phyloP scores from a whole-genome alignment of 2,888 invertebrate species.

The Coenonympha arcania region DNA sequence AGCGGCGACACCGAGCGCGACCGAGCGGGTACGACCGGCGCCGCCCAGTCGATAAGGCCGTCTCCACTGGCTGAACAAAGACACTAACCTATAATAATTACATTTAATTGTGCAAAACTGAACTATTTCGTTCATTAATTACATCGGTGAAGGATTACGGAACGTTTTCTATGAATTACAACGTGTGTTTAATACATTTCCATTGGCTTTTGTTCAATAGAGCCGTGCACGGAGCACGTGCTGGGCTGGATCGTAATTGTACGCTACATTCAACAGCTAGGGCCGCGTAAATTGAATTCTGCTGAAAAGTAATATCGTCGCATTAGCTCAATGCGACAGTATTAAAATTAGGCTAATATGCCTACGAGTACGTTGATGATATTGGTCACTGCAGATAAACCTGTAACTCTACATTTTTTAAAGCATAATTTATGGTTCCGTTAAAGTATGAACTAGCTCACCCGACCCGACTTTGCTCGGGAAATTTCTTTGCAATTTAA shows the following conservation, averaged over 20 bases:
- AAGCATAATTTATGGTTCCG: too few relatives aligned
- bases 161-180: not conserved
- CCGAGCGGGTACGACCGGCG: conserved; percentile 62
- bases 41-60: conserved; percentile 75
- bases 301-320: conserved; percentile 21
- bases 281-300: conserved; percentile 23
- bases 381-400: too few relatives aligned
- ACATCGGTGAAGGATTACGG: not conserved
- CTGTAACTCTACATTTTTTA: too few relatives aligned
- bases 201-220: conserved; percentile 4
- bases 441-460: too few relatives aligned
- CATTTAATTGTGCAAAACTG: conserved; percentile 31
- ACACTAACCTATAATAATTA: conserved; percentile 74
- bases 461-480: too few relatives aligned
- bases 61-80: conserved; percentile 71
- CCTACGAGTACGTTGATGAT: not conserved
- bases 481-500: too few relatives aligned
- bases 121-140: conserved; percentile 19
- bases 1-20: conserved; percentile 43
- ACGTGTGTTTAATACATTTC: conserved; percentile 9
- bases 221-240: conserved; percentile 22
- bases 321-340: conserved; percentile 10
- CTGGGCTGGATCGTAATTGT: conserved; percentile 21
- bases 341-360: not conserved
- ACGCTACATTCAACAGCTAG: conserved; percentile 28